Evolutionary conservation across 1,140 invertebrate genomes (phyloP), one percentile per base, ranked within the genome.

Genomic region (Drosophila sturtevanti): DNA sequence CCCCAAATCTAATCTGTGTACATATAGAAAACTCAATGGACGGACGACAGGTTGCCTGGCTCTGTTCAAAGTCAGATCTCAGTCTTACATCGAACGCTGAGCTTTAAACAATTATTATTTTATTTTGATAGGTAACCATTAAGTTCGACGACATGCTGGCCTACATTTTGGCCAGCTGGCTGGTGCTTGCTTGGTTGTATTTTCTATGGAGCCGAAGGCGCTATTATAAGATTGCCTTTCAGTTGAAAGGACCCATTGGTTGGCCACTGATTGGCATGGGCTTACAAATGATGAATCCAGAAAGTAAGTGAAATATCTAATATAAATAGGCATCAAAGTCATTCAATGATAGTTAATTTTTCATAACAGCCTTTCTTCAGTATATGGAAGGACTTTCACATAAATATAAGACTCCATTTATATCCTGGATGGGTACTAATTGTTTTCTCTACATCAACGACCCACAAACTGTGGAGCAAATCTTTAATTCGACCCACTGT

Each of bases 361-460:
- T 22, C 58, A 21, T 65, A 35, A 21, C 21, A 91, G 90, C 75
- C n/a, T 87, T 91, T 70, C 37, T 91, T 18, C 77, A 73, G 56
- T 90, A 87, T 54, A 81, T 91, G 90, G 71, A 79, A 4, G 51
- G 62, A 5, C 72, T 79, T 12, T 87, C 86, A 1, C 68, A 84
- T 6, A 56, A 72, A 44, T 91, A 90, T 14, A 79, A 63, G 31
- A 62, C 81, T 0, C 90, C 90, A 4, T 91, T 90, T 14, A 84
- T 91, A 24, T 90, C 90, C 18, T 91, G 90, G 90, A 91, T 91
- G 90, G 90, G 90, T 16, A 90, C 72, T 21, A 82, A 77, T 37
- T 91, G 90, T 11, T 86, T 91, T 21, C 81, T 91, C 7, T 91
- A 90, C 35, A 71, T 91, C 38, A 91, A 90, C 80, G 90, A 91